phyloP scores from a whole-genome alignment of 2,113 vertebrate genomes.

The Sturnus vulgaris region DNA sequence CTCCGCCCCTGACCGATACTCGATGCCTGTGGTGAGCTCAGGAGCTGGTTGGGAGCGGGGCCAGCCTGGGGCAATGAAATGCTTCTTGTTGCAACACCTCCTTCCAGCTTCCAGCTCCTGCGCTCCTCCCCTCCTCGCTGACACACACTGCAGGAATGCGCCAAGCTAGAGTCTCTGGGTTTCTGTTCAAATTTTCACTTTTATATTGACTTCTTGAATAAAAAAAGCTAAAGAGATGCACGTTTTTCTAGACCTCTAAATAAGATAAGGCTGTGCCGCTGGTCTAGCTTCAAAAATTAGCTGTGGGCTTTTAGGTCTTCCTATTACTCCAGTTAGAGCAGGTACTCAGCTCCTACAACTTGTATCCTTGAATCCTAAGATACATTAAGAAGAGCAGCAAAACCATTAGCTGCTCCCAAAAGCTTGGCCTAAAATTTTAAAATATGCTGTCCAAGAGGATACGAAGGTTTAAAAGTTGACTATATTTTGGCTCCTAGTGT shows the following conservation, averaged over 20 bases:
- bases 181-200: not conserved
- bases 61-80: not conserved
- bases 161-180: not conserved
- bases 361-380: not conserved
- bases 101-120: not conserved
- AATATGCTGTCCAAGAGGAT: not conserved
- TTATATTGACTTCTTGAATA: not conserved
- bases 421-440: not conserved
- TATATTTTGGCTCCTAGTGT: not conserved
- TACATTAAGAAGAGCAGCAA: not conserved
- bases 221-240: not conserved
- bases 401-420: not conserved
- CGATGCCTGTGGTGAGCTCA: fast-evolving
- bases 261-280: not conserved
- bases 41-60: not conserved
- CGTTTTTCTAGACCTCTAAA: not conserved
- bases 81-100: not conserved
- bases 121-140: not conserved
- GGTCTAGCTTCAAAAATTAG: not conserved
- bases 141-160: not conserved
- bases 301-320: not conserved
- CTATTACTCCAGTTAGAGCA: not conserved
- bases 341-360: not conserved
- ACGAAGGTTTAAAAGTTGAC: not conserved
- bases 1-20: not conserved